A percentile compares a stretch with the other conserved stretches of the same genome.
Evolutionary conservation across 2,888 invertebrate genomes (phyloP).

Genomic region (Harpalus rubripes): DNA sequence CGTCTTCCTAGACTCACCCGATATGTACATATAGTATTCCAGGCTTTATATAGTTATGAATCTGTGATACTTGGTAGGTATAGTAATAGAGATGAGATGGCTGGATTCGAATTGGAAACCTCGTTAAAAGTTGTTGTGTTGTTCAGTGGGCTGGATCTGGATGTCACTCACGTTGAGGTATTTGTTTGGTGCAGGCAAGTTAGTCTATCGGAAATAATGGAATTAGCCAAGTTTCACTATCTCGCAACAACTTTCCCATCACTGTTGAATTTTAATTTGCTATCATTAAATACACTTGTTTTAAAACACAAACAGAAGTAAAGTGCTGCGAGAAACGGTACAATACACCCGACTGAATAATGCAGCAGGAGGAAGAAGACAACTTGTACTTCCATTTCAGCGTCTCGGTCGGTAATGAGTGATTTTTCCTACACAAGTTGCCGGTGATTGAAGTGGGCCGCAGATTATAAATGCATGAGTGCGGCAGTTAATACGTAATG

Average conservation of each 20-base stretch:
- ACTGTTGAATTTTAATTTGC: conserved; percentile 64
- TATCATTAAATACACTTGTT: conserved; percentile 65
- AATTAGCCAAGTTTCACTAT: conserved; percentile 61
- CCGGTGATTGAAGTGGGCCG: neutral
- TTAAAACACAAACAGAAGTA: conserved; percentile 61
- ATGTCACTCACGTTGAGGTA: conserved; percentile 48
- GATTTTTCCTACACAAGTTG: conserved; percentile 43
- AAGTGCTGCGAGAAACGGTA: conserved; percentile 30
- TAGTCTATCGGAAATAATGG: conserved; percentile 57
- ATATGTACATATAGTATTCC: too few relatives aligned
- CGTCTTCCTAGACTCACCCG: too few relatives aligned
- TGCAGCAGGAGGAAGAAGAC: conserved; percentile 5
- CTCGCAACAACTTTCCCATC: conserved; percentile 36
- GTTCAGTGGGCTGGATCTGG: neutral
- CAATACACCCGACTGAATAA: conserved; percentile 35
- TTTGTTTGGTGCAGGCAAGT: conserved; percentile 53
- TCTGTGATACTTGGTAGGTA: neutral
- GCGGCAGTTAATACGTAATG: conserved; percentile 28
- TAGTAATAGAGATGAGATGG: neutral
- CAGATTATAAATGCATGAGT: conserved; percentile 29
- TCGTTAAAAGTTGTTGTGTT: conserved; percentile 18
- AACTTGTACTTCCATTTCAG: conserved; percentile 9
- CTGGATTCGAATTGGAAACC: neutral
- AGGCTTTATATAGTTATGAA: neutral
- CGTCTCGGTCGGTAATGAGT: conserved; percentile 30